Base-by-base conservation (phyloP, 2,113 vertebrate genomes). In the Lampris incognitus region DNA sequence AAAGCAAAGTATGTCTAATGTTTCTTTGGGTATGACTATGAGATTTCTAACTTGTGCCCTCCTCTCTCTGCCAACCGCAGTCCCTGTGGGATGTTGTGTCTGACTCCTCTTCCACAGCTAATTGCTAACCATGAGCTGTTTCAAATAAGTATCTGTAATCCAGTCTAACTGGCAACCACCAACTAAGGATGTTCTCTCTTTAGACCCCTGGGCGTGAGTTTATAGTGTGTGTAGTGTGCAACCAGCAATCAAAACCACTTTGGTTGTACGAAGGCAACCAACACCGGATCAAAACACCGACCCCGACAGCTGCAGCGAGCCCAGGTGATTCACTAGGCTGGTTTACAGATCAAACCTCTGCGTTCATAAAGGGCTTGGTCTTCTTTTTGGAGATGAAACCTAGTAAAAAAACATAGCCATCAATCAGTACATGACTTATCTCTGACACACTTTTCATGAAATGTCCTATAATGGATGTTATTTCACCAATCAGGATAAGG, bases 51-150 rank as follows among this genome's bases (percentile, higher is more conserved):
- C 8, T 55, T 51, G 58, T 69, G 58, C 42, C 2, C 41, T 81
- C 39, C 57, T 50, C 76, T 72, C 68, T 44, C 40, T 49, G 72
- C 51, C 6, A 9, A 48, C 42, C 67, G 56, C 69, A n/a, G 36
- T 66, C 68, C 66, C 79, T 57, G 74, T 50, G 75, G 74, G 73
- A 70, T 76, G 50, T 74, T 1, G 2, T 56, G 40, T 79, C 59
- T 37, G 71, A 82, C 78, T 76, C 13, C 82, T 72, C 84, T 82
- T 88, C 74, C 78, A 76, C 72, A 79, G 80, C 77, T 79, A 78
- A 70, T 59, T 70, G 68, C 57, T 49, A 51, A 46, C 42, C 50
- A 38, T 46, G 57, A 13, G 3, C 39, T n/a, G 69, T 40, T 24
- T 60, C 83, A 51, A 41, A 13, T 69, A 9, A 71, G 40, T 2